phyloP scores from a whole-genome alignment of 1,140 invertebrate species.

The Atta texana region DNA sequence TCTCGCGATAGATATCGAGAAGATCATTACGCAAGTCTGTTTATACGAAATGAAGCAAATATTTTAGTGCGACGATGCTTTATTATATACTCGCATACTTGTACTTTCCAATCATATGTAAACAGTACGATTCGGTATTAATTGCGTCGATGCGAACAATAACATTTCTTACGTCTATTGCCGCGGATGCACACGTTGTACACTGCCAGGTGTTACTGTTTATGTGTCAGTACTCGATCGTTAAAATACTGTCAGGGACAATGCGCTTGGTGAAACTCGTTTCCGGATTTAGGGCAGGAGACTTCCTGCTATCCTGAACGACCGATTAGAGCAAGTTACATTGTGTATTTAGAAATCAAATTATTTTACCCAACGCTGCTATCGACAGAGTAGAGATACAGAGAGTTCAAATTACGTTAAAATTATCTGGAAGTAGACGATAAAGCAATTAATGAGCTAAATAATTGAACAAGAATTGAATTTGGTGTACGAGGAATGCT shows the following conservation, averaged over 20 bases:
- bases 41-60: conserved; percentile 29
- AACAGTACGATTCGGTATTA: conserved; percentile 13
- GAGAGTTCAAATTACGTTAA: not conserved
- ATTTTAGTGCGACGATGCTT: not conserved
- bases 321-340: conserved; percentile 40
- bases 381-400: conserved; percentile 31
- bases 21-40: not conserved
- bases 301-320: not conserved
- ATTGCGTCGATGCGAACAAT: conserved; percentile 26
- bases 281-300: conserved; percentile 23
- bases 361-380: conserved; percentile 21
- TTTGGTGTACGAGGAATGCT: not conserved
- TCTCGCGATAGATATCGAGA: not conserved
- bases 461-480: conserved; percentile 12
- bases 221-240: conserved; percentile 40
- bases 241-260: conserved; percentile 24
- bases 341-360: conserved; percentile 39
- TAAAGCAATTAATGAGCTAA: conserved; percentile 31
- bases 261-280: conserved; percentile 33
- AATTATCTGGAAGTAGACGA: not conserved
- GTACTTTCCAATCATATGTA: not conserved
- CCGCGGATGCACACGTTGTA: not conserved
- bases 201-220: conserved; percentile 38
- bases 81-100: not conserved
- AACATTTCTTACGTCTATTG: conserved; percentile 24